Evolutionary conservation across 2,888 invertebrate genomes (phyloP), one percentile per base, ranked within the genome.

Genomic region (Hylaea fasciaria): DNA sequence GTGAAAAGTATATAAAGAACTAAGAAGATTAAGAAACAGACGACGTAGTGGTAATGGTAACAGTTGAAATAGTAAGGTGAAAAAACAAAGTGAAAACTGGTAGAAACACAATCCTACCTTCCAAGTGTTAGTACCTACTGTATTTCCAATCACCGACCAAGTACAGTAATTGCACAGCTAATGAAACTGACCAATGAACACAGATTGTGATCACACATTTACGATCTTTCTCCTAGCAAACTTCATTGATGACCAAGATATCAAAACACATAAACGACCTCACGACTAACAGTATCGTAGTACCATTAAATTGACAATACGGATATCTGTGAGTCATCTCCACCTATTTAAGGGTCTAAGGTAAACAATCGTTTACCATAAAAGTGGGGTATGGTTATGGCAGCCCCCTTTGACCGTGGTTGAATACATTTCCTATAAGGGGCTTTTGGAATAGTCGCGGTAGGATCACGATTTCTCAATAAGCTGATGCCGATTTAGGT

Each of bases 361-460:
- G 72, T 73, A 74, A 77, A 78, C 76, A 77, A 71, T 78, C 73
- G 75, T 76, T 72, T 73, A 57, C 85, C 84, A 80, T 87, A 82
- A 82, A 78, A 69, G 82, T 69, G 63, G 66, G 64, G 65, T 74
- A 82, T 82, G 73, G 81, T 82, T 86, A 84, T 73, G 73, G 80
- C 55, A 65, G 56, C 46, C 58, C 22, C 80, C 79, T 83, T 74
- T 81, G 82, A 84, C 81, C 78, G 73, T 65, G 64, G 69, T 69
- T 77, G 73, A 80, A 80, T 80, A 74, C 73, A 70, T 54, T 67
- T 65, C 58, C 48, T 62, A 41, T 64, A 56, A 62, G 57, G 62
- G 59, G 49, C 29, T 46, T 45, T 47, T 16, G 53, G 44, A 46
- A 53, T 52, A 62, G 56, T 45, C 55, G 44, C 53, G 55, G 52